Conservation (phyloP, 1,140 invertebrate species). For the Batillaria attramentaria region DNA sequence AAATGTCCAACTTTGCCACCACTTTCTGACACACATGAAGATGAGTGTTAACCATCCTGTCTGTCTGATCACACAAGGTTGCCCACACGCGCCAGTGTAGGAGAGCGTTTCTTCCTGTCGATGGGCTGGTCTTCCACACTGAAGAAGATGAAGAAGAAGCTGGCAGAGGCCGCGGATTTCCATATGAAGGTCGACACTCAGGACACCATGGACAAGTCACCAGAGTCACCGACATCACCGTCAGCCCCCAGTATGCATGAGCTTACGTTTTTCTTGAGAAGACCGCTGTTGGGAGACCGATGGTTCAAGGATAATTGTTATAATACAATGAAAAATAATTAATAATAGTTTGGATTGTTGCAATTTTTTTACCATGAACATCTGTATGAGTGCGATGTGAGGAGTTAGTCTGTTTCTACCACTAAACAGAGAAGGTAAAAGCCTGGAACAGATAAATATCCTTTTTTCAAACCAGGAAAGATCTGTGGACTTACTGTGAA, state of each 20-base stretch:
- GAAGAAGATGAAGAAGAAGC: constrained; percentile 82
- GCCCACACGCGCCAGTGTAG: constrained; percentile 76
- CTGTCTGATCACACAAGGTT: constrained; percentile 47
- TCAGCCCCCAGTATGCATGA: no score
- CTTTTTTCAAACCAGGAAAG: neutral
- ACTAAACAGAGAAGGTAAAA: no score
- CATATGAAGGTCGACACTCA: constrained; percentile 71
- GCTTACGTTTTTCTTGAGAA: no score
- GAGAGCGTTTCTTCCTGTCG: constrained; percentile 84
- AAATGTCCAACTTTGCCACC: no score
- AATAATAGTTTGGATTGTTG: no score
- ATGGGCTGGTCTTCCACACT: constrained; percentile 80
- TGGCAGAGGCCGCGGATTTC: constrained; percentile 79
- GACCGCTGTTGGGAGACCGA: no score
- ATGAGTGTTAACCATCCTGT: constrained; percentile 15
- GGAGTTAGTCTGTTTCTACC: no score
- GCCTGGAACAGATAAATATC: no score
- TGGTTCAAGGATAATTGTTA: neutral
- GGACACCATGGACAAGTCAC: constrained; percentile 25
- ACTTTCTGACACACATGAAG: no score
- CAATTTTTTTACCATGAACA: no score
- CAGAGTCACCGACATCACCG: no score
- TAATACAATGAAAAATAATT: neutral
- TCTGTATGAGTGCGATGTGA: no score
- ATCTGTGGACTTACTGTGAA: neutral